Evolutionary conservation across 2,797 vertebrate genomes (phyloP), one percentile per base, ranked within the genome.

Genomic region (Sebastes dallii): DNA sequence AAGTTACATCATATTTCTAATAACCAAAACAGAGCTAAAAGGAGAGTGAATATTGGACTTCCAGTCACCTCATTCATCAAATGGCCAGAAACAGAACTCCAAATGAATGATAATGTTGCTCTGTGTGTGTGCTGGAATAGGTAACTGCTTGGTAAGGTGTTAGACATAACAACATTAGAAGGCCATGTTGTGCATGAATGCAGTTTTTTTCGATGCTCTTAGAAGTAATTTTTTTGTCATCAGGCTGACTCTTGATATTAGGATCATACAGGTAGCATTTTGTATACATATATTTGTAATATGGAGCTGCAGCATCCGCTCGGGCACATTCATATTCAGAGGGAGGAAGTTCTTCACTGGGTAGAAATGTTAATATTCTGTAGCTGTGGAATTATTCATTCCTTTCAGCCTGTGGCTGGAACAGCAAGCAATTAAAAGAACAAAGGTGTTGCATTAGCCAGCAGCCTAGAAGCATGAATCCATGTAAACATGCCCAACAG

Each of bases 381-480:
- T 56, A 29, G 78, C 71, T 61, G 62, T 56, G 52, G 56, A 82
- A 83, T 84, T 81, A 85, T 86, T 85, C 80, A 77, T 91, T 85
- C 56, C 80, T 86, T 91, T 90, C 32, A 83, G 85, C 90, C 82
- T 64, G 52, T 58, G 86, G 89, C 81, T 73, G 72, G 11, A 89
- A 89, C 79, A 90, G 77, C 86, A 87, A 91, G 89, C 89, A 92
- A 93, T 94, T 93, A 94, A 85, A 90, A 92, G 90, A 92, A 91
- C 90, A 93, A 92, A 93, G 90, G 82, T 90, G 88, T 80, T 90
- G 90, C 88, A 89, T 92, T 88, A 91, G 90, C 91, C 84, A 78
- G 83, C 83, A 85, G 86, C 84, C 81, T 69, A 79, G 84, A 91
- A 79, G 87, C 81, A 89, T 29, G 74, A 83, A 84, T 88, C 82